Evolutionary conservation across 2,888 invertebrate genomes (phyloP).

Genomic region (Alcis repandata): DNA sequence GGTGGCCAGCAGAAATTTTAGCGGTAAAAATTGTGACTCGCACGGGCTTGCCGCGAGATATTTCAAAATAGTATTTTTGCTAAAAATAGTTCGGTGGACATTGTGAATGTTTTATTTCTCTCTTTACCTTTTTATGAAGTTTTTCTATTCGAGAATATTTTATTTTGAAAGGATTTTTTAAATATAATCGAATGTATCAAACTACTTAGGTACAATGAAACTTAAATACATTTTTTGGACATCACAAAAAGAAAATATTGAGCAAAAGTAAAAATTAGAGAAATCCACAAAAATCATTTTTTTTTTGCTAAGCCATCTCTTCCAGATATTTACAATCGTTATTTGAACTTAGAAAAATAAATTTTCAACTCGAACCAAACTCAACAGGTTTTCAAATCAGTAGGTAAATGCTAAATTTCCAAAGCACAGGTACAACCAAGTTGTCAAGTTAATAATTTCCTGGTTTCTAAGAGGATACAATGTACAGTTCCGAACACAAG

Average conservation of each 20-base stretch:
- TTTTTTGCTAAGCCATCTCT: too few species aligned
- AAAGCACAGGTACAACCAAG: conserved; percentile 31
- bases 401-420: conserved; percentile 27
- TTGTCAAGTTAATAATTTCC: conserved; percentile 44
- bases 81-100: conserved; percentile 31
- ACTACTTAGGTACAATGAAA: too few species aligned
- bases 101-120: conserved; percentile 24
- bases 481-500: conserved; percentile 53
- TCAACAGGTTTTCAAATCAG: conserved; percentile 13
- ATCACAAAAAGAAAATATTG: too few species aligned
- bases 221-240: too few species aligned
- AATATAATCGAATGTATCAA: too few species aligned
- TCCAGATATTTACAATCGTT: too few species aligned
- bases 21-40: conserved; percentile 38
- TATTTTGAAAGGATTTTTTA: too few species aligned
- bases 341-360: too few species aligned
- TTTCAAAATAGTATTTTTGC: conserved; percentile 52
- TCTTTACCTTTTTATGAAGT: not conserved
- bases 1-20: not conserved
- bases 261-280: too few species aligned
- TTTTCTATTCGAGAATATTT: not conserved
- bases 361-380: not conserved
- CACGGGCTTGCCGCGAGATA: conserved; percentile 49
- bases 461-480: conserved; percentile 45
- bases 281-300: too few species aligned